Evolutionary conservation across 2,888 invertebrate species (phyloP).

Genomic region (Pycnomerus fuliginosus): DNA sequence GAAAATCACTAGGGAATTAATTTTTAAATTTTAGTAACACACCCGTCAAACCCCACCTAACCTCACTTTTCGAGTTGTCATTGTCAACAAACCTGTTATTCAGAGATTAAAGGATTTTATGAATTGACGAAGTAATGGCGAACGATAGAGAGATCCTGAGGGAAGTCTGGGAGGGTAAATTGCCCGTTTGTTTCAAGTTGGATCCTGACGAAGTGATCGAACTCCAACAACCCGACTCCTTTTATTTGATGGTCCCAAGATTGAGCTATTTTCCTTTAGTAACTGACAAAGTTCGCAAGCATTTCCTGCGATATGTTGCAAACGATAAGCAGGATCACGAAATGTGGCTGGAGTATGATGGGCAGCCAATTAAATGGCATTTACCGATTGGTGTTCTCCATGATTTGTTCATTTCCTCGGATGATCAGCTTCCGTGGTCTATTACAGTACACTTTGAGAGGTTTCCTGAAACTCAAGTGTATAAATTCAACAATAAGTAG

Average conservation of each 20-base stretch:
- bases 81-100: too few species aligned
- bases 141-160: conserved; percentile 93
- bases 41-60: too few species aligned
- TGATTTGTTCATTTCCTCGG: conserved; percentile 68
- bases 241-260: conserved; percentile 90
- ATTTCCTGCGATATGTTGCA: conserved; percentile 80
- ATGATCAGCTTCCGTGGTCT: conserved; percentile 86
- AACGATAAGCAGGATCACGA: conserved; percentile 81
- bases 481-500: conserved; percentile 83
- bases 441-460: conserved; percentile 93
- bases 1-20: too few species aligned
- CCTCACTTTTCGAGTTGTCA: too few species aligned
- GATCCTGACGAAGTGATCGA: conserved; percentile 86
- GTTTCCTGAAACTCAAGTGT: conserved; percentile 87
- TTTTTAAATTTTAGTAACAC: too few species aligned
- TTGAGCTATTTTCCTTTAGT: conserved; percentile 93
- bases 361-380: conserved; percentile 88
- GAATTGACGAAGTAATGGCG: too few species aligned
- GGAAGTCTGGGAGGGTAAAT: conserved; percentile 93
- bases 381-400: conserved; percentile 88
- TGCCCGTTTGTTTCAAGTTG: conserved; percentile 90
- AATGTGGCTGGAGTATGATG: conserved; percentile 94
- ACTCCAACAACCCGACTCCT: conserved; percentile 87
- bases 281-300: conserved; percentile 91
- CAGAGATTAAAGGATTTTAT: too few species aligned